phyloP scores from a whole-genome alignment of 2,797 vertebrate genomes.

The Anguilla pacifica region DNA sequence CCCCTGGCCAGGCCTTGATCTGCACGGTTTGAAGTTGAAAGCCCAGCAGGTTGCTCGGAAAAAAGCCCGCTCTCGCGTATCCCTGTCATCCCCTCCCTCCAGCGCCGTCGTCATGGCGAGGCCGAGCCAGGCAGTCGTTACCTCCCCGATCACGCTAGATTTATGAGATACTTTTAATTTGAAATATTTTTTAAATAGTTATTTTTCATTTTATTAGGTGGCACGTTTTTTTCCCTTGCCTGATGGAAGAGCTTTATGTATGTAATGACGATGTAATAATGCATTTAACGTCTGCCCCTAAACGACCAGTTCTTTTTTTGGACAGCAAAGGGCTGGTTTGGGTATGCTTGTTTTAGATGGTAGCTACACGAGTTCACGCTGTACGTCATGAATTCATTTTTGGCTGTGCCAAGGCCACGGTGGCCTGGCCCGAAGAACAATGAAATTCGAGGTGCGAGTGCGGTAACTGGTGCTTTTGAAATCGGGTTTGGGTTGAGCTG shows the following conservation, averaged over 20 bases:
- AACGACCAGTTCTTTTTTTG: not conserved
- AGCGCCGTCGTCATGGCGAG: conserved; percentile 64
- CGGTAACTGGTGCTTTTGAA: conserved; percentile 63
- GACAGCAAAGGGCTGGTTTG: not conserved
- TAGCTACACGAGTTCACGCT: not conserved
- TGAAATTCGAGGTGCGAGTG: no score
- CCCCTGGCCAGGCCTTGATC: conserved; percentile 75
- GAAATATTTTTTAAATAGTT: conserved; percentile 8
- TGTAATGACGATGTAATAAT: conserved; percentile 18
- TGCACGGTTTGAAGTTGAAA: conserved; percentile 76
- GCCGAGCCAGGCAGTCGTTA: conserved; percentile 53
- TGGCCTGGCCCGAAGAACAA: no score
- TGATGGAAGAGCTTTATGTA: conserved; percentile 1
- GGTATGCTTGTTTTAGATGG: not conserved
- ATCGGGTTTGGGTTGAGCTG: conserved; percentile 71
- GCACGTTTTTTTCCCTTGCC: not conserved
- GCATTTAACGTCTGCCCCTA: not conserved
- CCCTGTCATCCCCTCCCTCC: conserved; percentile 72
- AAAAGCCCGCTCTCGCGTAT: conserved; percentile 74
- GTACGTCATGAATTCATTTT: no score
- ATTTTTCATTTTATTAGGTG: conserved; percentile 13
- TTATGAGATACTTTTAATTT: conserved; percentile 14
- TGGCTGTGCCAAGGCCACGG: no score
- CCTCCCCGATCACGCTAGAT: conserved; percentile 39
- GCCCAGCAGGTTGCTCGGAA: conserved; percentile 68